Evolutionary conservation across 2,888 invertebrate species (phyloP).

Genomic region (Eupithecia tripunctaria): DNA sequence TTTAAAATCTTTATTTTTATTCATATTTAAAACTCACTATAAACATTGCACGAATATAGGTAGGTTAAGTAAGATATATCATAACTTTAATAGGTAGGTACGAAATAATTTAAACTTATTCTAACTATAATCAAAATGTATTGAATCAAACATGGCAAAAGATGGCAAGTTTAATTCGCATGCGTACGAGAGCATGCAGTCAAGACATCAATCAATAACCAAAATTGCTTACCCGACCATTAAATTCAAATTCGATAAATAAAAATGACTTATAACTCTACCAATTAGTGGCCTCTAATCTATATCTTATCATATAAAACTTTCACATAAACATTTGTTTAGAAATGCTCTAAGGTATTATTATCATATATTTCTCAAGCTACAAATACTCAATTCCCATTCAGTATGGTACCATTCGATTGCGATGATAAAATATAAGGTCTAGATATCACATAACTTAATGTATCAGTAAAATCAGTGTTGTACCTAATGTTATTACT

Average conservation of each 20-base stretch:
- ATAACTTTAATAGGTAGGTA: conserved; percentile 1
- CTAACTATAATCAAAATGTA: conserved; percentile 26
- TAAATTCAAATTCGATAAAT: conserved; percentile 1
- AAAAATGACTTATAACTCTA: conserved; percentile 8
- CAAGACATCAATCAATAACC: not conserved
- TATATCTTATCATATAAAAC: not conserved
- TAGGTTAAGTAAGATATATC: not conserved
- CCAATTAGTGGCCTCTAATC: not conserved
- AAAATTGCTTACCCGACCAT: conserved; percentile 25
- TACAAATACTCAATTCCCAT: not conserved
- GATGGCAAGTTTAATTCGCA: conserved; percentile 81
- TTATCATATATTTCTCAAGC: not conserved
- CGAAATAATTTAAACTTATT: conserved; percentile 13
- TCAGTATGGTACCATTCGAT: not conserved
- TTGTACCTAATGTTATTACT: too few relatives aligned
- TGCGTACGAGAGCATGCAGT: conserved; percentile 37
- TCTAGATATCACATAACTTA: not conserved
- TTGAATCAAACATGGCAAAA: conserved; percentile 78
- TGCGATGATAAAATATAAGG: not conserved
- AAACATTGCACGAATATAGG: conserved; percentile 40
- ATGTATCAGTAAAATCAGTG: not conserved
- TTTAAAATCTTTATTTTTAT: not conserved
- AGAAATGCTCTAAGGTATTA: not conserved
- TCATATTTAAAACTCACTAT: conserved; percentile 6
- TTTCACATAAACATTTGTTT: not conserved